phyloP scores from a whole-genome alignment of 2,113 vertebrate species.

The Sylvietta virens region DNA sequence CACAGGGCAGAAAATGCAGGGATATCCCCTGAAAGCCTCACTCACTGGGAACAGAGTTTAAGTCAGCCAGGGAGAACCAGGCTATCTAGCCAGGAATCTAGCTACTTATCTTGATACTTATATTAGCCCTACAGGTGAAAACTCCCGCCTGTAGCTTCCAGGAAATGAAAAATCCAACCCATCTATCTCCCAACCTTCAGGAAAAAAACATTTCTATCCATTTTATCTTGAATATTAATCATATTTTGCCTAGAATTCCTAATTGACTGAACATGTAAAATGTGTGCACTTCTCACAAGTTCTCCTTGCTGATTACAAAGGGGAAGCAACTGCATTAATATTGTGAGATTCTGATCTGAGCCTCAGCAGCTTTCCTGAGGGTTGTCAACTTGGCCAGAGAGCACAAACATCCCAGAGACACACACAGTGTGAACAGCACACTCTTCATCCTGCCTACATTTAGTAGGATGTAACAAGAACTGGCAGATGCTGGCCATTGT shows the following conservation, averaged over 20 bases:
- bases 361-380: neutral
- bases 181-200: neutral
- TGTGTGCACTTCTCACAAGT: neutral
- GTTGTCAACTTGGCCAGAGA: neutral
- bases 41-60: neutral
- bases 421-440: neutral
- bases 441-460: neutral
- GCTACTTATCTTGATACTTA: neutral
- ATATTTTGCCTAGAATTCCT: neutral
- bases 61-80: neutral
- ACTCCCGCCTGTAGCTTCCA: neutral
- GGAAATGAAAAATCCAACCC: neutral
- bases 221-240: slow-evolving; percentile 26
- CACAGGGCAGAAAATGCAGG: neutral
- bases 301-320: neutral
- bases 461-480: neutral
- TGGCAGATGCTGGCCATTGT: neutral
- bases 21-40: neutral
- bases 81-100: neutral
- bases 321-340: neutral
- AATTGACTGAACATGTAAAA: neutral
- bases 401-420: neutral
- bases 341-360: neutral
- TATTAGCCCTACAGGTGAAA: neutral
- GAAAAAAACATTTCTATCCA: slow-evolving; percentile 5